A percentile compares a stretch with the other conserved stretches of the same genome.
phyloP scores from a whole-genome alignment of 2,888 invertebrate species.

The Drosophila siamana region DNA sequence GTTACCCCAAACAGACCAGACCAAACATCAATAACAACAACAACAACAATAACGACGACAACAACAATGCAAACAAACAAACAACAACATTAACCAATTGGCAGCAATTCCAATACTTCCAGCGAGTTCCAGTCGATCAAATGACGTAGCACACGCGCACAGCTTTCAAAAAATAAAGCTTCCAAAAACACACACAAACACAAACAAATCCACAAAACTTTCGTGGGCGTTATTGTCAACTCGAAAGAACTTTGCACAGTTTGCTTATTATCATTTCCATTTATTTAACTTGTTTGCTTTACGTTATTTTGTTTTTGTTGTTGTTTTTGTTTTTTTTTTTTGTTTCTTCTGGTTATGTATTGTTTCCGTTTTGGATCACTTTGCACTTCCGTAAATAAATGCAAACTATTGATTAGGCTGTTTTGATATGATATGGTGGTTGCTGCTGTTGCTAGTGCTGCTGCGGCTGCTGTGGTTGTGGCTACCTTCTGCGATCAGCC shows the following conservation, averaged over 20 bases:
- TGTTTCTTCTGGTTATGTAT: neutral
- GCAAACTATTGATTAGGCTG: conserved; percentile 10
- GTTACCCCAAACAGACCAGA: conserved; percentile 60
- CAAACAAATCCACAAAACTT: conserved; percentile 1
- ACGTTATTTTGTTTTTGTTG: neutral
- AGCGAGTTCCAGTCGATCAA: conserved; percentile 23
- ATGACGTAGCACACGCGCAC: conserved; percentile 53
- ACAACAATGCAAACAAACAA: conserved; percentile 7
- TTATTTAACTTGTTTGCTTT: neutral
- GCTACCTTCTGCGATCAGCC: conserved; percentile 68
- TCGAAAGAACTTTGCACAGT: conserved; percentile 24
- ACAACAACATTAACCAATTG: conserved; percentile 25
- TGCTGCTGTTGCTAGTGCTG: conserved; percentile 22
- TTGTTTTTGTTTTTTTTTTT: neutral
- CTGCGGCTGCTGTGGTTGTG: conserved; percentile 36
- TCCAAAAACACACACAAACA: neutral
- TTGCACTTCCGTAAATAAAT: conserved; percentile 43
- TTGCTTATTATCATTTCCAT: neutral
- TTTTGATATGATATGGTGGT: conserved; percentile 20
- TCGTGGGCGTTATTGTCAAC: conserved; percentile 54
- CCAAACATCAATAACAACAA: conserved; percentile 27
- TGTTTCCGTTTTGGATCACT: conserved; percentile 27
- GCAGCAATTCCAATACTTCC: conserved; percentile 30
- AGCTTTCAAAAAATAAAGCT: conserved; percentile 7
- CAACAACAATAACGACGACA: conserved; percentile 29